Base-by-base conservation (phyloP, 2,797 vertebrate genomes). In the Tachyglossus aculeatus region DNA sequence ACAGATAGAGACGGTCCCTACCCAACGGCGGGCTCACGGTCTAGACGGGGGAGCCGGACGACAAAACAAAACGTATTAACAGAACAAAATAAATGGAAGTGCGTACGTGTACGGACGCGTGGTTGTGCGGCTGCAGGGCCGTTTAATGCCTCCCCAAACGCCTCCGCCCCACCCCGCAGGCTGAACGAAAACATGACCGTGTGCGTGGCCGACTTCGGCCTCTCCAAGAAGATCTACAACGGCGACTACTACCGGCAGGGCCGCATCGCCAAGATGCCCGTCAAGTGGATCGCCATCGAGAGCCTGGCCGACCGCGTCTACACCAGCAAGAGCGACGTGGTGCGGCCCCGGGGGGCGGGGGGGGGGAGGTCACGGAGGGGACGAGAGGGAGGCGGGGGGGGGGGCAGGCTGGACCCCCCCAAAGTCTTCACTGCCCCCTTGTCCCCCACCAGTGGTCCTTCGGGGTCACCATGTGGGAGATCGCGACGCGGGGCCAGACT, bases 391-490 rank as follows among this genome's bases (percentile, higher is more conserved):
- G n/a, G n/a, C n/a, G 8, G 3, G 7, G n/a, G n/a, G n/a, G n/a
- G n/a, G n/a, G 48, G 24, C 7, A 64, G 51, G 25, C 64, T 18
- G 29, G 24, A 33, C 18, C 21, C 34, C 10, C 14, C 15, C 16
- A 37, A 18, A 22, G 27, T 38, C 2, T 40, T 40, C 50, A 40
- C 24, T 34, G 12, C 38, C 53, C 6, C 8, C 31, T 57, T 39
- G 63, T 4, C 13, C 36, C 7, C 37, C 24, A 24, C 80, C 80
- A 97, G 96, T 98, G 96, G 96, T 97, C 96, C 1, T 98, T 97
- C 16, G 96, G 96, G 1, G 96, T 98, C 77, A 97, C 96, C 3
- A 98, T 98, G 96, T 98, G 96, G 96, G 96, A 98, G 81, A 96
- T 98, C 7, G 96, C 95, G 16, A 96, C 96, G 0, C 89, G 96